Percentiles rank a stretch among this genome's conserved stretches.
These are phyloP conservation scores for Turritopsis dohrnii DNA, from an alignment of 30 jellyfish, hydroid and myxozoan genomes.

Conservation along the genomic window DNA sequence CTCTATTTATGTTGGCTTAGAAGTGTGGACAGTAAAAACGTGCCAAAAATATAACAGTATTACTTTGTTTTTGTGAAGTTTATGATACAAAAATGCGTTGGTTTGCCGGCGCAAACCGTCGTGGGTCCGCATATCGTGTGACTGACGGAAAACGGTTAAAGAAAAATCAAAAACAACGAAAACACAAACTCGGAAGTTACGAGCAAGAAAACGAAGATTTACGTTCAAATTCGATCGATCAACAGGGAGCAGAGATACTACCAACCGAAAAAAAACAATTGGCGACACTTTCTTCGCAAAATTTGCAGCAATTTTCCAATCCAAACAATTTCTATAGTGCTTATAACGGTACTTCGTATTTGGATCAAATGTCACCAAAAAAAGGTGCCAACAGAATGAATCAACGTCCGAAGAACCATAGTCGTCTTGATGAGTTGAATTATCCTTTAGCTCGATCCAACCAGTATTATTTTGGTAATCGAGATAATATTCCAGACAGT, in stretches of 20 bases:
- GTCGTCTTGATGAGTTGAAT: not conserved
- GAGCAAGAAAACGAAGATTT: not conserved
- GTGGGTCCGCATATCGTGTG: not conserved
- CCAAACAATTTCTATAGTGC: not conserved
- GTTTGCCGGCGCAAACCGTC: not conserved
- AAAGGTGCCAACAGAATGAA: not conserved
- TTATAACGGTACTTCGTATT: not conserved
- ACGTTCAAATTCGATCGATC: not conserved
- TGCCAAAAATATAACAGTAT: not conserved
- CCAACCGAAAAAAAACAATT: not conserved
- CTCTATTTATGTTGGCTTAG: not conserved
- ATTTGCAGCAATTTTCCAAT: not conserved
- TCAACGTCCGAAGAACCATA: not conserved
- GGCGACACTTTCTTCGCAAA: not conserved
- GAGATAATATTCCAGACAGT: not conserved
- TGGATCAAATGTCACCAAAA: not conserved
- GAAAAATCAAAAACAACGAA: not conserved
- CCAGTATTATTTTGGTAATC: not conserved
- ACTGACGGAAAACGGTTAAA: not conserved
- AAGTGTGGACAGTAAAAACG: not conserved
- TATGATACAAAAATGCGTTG: constrained; percentile 10
- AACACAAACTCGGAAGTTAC: not conserved
- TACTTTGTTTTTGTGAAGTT: not conserved
- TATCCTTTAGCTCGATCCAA: not conserved
- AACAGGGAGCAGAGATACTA: not conserved